Percentiles rank a stretch among this genome's conserved stretches.
These are phyloP conservation scores for Dryoscopus gambensis DNA, from an alignment of 2,113 vertebrate genomes.

Conservation along the genomic window DNA sequence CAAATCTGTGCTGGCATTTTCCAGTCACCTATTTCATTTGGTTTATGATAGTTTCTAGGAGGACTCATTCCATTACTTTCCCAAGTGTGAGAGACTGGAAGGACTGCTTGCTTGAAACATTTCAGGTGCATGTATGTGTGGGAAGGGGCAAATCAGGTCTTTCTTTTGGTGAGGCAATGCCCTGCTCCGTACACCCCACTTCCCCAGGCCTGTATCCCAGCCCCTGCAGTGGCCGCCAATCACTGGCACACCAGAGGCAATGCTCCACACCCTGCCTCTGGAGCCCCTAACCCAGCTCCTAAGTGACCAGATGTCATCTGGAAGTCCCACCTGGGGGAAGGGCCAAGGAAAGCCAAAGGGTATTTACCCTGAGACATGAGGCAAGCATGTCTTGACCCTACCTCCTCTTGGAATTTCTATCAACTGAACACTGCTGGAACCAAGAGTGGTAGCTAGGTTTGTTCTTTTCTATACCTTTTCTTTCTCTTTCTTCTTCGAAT, in stretches of 20 bases:
- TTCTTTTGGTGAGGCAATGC: neutral
- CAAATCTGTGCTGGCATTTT: neutral
- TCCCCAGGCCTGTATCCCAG: neutral
- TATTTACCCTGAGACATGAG: too few species aligned
- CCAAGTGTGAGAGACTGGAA: neutral
- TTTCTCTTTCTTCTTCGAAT: neutral
- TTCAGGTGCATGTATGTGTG: neutral
- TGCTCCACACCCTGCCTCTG: neutral
- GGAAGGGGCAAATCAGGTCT: neutral
- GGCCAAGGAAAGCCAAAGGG: neutral
- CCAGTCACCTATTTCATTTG: neutral
- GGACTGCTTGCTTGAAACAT: neutral
- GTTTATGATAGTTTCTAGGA: neutral
- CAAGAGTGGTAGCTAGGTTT: neutral
- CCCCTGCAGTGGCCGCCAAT: neutral
- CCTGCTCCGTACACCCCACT: neutral
- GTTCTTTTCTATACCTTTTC: neutral
- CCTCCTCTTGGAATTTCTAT: neutral
- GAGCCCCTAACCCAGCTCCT: neutral
- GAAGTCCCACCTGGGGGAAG: neutral
- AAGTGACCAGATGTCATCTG: neutral
- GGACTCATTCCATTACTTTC: neutral
- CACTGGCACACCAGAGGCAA: neutral
- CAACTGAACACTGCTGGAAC: neutral
- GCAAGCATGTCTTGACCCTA: neutral